phyloP scores from a whole-genome alignment of 2,797 vertebrate species.

The Sorex maritimensis region DNA sequence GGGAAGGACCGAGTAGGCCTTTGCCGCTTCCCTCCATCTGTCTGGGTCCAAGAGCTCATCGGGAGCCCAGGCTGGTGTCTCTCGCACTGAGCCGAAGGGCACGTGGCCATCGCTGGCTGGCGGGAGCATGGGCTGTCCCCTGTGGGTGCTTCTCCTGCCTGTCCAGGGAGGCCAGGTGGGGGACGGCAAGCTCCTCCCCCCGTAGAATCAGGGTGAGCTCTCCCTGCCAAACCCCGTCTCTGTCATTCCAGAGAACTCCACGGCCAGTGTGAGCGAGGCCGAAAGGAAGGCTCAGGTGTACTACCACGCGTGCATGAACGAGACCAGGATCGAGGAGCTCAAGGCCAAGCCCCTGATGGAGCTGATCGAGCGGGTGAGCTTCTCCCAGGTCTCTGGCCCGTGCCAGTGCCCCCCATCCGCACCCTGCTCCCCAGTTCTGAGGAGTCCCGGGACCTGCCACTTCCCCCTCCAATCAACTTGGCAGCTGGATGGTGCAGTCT shows the following conservation, averaged over 20 bases:
- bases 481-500: background rate
- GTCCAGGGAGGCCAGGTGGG: too few relatives aligned
- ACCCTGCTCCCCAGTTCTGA: background rate
- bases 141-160: background rate
- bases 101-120: too few relatives aligned
- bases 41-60: too few relatives aligned
- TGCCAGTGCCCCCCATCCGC: background rate
- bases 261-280: constrained; percentile 93
- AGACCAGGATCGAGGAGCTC: constrained; percentile 95
- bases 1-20: too few relatives aligned
- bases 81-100: too few relatives aligned
- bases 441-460: background rate
- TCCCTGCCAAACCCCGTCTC: background rate
- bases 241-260: constrained; percentile 94
- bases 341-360: constrained; percentile 94
- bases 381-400: background rate
- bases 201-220: too few relatives aligned
- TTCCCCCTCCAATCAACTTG: background rate
- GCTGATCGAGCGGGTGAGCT: constrained; percentile 95
- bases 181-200: background rate
- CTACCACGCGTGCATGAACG: constrained; percentile 98
- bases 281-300: constrained; percentile 96
- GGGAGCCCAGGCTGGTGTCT: too few relatives aligned
- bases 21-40: too few relatives aligned
- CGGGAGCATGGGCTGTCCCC: too few relatives aligned